These are phyloP conservation scores for Numenius phaeopus DNA, from an alignment of 2,797 vertebrate genomes.

Conservation along the genomic window DNA sequence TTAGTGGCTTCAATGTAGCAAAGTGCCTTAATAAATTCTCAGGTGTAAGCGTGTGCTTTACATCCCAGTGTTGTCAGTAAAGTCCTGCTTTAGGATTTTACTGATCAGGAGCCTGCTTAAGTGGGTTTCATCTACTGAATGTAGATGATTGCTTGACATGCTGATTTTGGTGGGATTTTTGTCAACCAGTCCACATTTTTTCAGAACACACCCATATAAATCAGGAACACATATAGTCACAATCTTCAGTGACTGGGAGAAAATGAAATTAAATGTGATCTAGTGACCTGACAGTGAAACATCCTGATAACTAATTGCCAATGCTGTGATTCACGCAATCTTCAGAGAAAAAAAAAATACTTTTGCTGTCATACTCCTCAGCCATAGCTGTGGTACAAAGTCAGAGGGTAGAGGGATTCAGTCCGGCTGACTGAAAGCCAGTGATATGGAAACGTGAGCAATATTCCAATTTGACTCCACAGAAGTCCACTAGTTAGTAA, in stretches of 20 bases:
- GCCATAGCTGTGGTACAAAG: background rate
- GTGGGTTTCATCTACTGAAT: background rate
- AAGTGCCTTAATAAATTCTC: background rate
- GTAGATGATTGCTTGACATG: background rate
- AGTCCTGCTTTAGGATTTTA: background rate
- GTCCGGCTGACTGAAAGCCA: background rate
- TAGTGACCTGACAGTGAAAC: background rate
- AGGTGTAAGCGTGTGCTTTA: background rate
- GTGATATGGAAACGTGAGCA: background rate
- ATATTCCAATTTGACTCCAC: constrained; percentile 14
- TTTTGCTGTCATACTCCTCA: background rate
- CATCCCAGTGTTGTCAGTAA: background rate
- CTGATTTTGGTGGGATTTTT: background rate
- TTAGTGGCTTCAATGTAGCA: background rate
- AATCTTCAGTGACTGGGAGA: background rate
- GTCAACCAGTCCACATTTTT: background rate
- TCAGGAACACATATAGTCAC: background rate
- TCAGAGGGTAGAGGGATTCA: background rate
- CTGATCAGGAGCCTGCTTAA: background rate
- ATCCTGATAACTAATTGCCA: background rate
- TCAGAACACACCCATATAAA: background rate
- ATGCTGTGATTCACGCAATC: background rate
- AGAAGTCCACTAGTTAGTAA: constrained; percentile 32
- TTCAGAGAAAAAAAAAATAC: background rate
- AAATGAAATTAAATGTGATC: background rate